Base-by-base conservation (phyloP, 2,113 vertebrate genomes). In the Orycteropus afer region DNA sequence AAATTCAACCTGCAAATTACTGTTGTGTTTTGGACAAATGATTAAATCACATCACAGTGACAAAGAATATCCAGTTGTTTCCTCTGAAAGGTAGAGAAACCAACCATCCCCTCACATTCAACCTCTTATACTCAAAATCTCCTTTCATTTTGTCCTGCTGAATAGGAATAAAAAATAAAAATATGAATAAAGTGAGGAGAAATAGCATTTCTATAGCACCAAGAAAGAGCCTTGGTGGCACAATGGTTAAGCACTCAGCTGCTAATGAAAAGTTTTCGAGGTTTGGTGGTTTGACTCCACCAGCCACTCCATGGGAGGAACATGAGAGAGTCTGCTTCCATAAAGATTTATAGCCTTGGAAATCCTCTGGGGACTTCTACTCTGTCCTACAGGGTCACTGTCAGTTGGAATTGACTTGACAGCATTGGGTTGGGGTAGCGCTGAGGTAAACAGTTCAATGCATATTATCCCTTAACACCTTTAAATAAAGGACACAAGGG, bases 1-100 rank as follows among this genome's bases (percentile, higher is more conserved):
- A 92, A 2, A 15, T 63, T 95, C 91, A 85, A 95, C 13, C 63
- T 81, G 25, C 40, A 77, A 63, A 95, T 95, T 22, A 87, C 37
- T 25, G 15, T 47, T 95, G 89, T 63, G 15, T 13, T 91, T 88
- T 76, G 23, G 42, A 14, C 67, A 79, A 97, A 87, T 8, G 51
- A 95, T 42, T 57, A 63, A 76, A 84, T 59, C 37, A 69, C 55
- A 95, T 57, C 32, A 89, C 0, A 80, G 49, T 47, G 90, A 40
- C 82, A 92, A 81, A 87, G 23, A n/a, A 4, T 8, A 95, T 32
- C 37, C 74, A 29, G 34, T 15, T 81, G 69, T 23, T 74, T 87
- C 67, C 29, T 89, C 76, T 51, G 23, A 76, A 29, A 47, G 29
- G 1, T 20, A 42, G 7, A 32, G n/a, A 59, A 47, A 42, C 40